Evolutionary conservation across 37 sponge, comb jelly and placozoan species (phyloP).

Genomic region (Cladorhizidae sp.): DNA sequence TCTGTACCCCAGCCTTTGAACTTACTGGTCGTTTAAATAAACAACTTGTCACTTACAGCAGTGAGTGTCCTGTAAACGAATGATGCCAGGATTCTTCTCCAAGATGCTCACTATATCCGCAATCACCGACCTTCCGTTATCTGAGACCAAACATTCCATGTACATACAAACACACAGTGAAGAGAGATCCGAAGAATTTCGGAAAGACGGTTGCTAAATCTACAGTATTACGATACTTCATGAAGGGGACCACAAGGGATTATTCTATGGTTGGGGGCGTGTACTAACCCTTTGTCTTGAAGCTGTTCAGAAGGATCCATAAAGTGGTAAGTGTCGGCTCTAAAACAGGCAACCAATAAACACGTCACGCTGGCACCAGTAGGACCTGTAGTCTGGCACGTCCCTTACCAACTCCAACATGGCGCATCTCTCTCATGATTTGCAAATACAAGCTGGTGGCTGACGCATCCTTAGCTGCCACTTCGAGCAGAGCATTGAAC

Average conservation of each 20-base stretch:
- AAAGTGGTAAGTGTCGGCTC: constrained; percentile 59
- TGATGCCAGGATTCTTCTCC: constrained; percentile 37
- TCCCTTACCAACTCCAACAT: constrained; percentile 53
- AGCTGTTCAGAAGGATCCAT: constrained; percentile 10
- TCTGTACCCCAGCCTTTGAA: too few species aligned
- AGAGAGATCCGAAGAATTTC: too few species aligned
- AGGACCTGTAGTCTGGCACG: neutral
- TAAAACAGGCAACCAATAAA: neutral
- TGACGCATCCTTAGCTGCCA: neutral
- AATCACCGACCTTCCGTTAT: constrained; percentile 23
- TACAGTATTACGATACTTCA: too few species aligned
- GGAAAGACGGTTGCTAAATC: too few species aligned
- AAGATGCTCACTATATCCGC: constrained; percentile 49
- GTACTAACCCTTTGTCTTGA: neutral
- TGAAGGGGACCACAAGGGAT: too few species aligned
- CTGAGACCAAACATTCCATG: constrained; percentile 23
- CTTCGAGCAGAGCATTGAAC: neutral
- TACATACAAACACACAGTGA: too few species aligned
- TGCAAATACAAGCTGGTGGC: neutral
- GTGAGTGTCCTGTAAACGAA: constrained; percentile 23
- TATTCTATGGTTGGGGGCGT: too few species aligned
- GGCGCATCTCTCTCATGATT: constrained; percentile 52
- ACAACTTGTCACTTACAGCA: constrained; percentile 41
- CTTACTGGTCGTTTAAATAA: too few species aligned
- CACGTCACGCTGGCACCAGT: neutral